Percentiles rank a stretch among this genome's conserved stretches.
phyloP scores from a whole-genome alignment of 2,113 vertebrate species.

The Hypocryptadius cinnamomeus region DNA sequence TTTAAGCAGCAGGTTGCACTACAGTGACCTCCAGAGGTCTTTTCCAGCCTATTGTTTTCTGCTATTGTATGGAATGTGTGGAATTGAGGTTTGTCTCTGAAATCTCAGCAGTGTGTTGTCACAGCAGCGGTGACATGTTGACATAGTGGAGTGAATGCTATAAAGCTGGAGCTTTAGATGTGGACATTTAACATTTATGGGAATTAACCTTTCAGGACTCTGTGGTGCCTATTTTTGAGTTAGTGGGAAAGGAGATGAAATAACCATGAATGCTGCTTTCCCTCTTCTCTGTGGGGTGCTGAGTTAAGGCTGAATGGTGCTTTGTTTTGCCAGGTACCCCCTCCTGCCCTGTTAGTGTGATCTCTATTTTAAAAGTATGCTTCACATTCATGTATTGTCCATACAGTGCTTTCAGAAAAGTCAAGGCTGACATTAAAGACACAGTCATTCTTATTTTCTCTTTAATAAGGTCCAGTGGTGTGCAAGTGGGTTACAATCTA shows the following conservation, averaged over 20 bases:
- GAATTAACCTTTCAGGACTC: not conserved
- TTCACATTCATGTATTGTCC: not conserved
- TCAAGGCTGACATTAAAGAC: not conserved
- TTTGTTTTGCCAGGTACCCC: not conserved
- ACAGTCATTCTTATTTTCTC: not conserved
- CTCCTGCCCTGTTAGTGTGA: not conserved
- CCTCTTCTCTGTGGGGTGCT: not conserved
- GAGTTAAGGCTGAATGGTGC: not conserved
- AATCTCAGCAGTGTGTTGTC: not conserved
- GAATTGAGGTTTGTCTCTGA: not conserved
- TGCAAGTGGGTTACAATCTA: not conserved
- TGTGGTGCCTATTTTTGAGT: not conserved
- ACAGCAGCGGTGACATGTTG: not conserved
- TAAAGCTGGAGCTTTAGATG: not conserved
- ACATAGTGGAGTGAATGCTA: not conserved
- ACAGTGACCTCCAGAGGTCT: slow-evolving; percentile 58
- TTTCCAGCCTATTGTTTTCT: slow-evolving; percentile 4
- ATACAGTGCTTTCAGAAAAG: not conserved
- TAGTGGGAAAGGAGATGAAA: not conserved
- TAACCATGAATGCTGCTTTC: not conserved
- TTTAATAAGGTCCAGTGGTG: not conserved
- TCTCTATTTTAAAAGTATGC: not conserved
- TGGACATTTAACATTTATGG: not conserved
- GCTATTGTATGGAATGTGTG: not conserved
- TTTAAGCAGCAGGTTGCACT: slow-evolving; percentile 10